Evolutionary conservation across 2,888 invertebrate genomes (phyloP), one percentile per base, ranked within the genome.

Genomic region (Polyommatus icarus): DNA sequence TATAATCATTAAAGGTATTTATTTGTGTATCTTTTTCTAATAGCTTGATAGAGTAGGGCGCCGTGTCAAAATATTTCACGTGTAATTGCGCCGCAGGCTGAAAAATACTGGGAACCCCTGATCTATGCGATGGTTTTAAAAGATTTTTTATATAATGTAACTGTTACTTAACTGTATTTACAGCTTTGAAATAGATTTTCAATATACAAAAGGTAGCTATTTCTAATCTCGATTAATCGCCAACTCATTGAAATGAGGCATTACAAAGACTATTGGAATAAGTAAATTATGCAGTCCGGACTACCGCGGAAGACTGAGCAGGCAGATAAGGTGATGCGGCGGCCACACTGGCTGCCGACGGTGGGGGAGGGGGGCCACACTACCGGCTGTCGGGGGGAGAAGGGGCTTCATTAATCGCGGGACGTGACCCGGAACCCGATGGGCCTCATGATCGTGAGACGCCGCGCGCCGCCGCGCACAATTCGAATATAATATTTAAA

Each of bases 371-470:
- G 79, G 4, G 57, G 57, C 57, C 57, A 59, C 57, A 59, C 57
- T 15, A 15, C 15, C 59, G 59, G 59, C 59, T 8, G 40, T 3
- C n/a, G n/a, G 29, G 36, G n/a, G 78, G 78, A 78, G 79, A 50
- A 76, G 80, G 83, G 80, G 82, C 80, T 80, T 82, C 83, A 85
- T 86, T 86, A 86, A 87, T 85, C 84, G 86, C 78, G 82, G 80
- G 83, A 89, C 88, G 89, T 89, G 90, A 87, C 86, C 84, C 82
- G 89, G 84, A 86, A 84, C 83, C 83, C 82, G 83, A 86, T 84
- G 82, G 81, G 80, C 76, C 57, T 77, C 78, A 78, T 76, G 76
- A 76, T 79, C 78, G 77, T 72, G 76, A 76, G 76, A 78, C 77
- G 76, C 78, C 80, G 78, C 79, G 73, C 71, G 76, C 67, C 76